A percentile compares a stretch with the other conserved stretches of the same genome.
These are phyloP conservation scores for Agrilus biguttatus DNA, from an alignment of 2,888 invertebrate species.

Conservation along the genomic window DNA sequence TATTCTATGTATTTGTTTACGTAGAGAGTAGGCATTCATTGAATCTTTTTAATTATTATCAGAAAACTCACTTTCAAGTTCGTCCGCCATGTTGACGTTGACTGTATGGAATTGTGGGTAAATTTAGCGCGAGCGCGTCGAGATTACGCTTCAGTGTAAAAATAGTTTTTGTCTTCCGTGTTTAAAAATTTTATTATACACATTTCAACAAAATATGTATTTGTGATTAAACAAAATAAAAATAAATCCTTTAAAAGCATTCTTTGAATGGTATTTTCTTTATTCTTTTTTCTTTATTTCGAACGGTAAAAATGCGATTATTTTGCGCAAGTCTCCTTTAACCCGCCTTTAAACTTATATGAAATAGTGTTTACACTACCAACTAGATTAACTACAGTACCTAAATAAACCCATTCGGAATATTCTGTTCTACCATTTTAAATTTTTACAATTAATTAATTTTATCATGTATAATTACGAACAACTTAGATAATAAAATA, in stretches of 20 bases:
- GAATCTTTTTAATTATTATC: slow-evolving; percentile 21
- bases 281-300: not conserved
- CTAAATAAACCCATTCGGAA: too few relatives aligned
- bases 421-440: too few relatives aligned
- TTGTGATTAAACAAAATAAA: too few relatives aligned
- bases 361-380: too few relatives aligned
- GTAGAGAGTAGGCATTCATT: slow-evolving; percentile 14
- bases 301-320: not conserved
- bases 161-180: slow-evolving; percentile 7
- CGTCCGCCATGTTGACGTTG: slow-evolving; percentile 66
- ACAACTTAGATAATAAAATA: too few relatives aligned
- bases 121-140: slow-evolving; percentile 14
- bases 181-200: not conserved
- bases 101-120: slow-evolving; percentile 25
- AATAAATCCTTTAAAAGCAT: not conserved
- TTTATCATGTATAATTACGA: too few relatives aligned
- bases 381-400: too few relatives aligned
- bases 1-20: too few relatives aligned
- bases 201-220: too few relatives aligned
- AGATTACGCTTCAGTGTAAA: slow-evolving; percentile 9
- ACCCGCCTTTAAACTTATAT: too few relatives aligned
- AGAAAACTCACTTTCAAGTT: slow-evolving; percentile 59
- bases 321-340: too few relatives aligned
- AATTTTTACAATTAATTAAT: too few relatives aligned
- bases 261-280: not conserved